Base-by-base conservation (phyloP, 2,888 invertebrate species). In the Heteromurus nitidus region DNA sequence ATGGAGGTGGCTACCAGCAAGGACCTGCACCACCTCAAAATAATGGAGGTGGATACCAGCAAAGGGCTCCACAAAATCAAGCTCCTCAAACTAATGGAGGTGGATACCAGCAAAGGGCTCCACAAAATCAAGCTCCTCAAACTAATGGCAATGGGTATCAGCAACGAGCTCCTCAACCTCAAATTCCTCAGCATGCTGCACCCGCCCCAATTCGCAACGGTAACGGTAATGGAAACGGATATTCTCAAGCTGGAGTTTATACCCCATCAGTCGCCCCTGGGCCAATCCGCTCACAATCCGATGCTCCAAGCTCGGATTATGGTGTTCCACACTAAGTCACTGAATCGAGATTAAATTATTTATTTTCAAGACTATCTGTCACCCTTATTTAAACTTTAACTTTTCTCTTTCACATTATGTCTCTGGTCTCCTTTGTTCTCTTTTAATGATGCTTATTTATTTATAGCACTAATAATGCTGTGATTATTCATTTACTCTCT, bases 311-410 rank as follows among this genome's bases (percentile, higher is more conserved):
- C 58, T 73, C 72, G 13, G 62, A 36, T 2, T 80, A 80, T 73
- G 80, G 80, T 18, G 67, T 60, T 50, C 80, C 80, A 20, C 67
- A 60, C 31, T 80, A 80, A 80, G 42, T 73, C 31, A 62, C 11
- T 60, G 1, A n/a, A 7, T 47, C 36, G n/a, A n/a, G n/a, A n/a
- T n/a, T n/a, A n/a, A n/a, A n/a, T n/a, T n/a, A n/a, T n/a, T n/a
- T n/a, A n/a, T n/a, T n/a, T n/a, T n/a, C n/a, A n/a, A n/a, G n/a
- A n/a, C n/a, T n/a, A n/a, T n/a, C n/a, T n/a, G n/a, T n/a, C n/a
- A n/a, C n/a, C n/a, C n/a, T n/a, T n/a, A n/a, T n/a, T n/a, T n/a
- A n/a, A n/a, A n/a, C n/a, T n/a, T n/a, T n/a, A n/a, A n/a, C n/a
- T n/a, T n/a, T n/a, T n/a, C n/a, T n/a, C n/a, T n/a, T n/a, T n/a